phyloP scores from a whole-genome alignment of 2,113 vertebrate genomes.

The Charadrius vociferus region DNA sequence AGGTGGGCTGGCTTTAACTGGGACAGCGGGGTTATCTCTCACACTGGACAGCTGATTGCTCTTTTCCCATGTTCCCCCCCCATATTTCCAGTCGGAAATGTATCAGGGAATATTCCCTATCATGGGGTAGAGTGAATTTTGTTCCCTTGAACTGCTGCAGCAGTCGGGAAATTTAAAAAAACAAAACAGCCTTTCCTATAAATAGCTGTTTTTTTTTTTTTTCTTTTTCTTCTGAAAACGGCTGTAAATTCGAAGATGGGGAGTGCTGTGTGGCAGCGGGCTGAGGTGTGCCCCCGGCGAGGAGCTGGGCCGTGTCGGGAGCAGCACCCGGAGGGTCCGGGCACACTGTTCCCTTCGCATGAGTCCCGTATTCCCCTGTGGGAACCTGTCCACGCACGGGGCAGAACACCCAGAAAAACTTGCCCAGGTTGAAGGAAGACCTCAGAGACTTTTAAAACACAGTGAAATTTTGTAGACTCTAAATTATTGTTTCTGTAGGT shows the following conservation, averaged over 20 bases:
- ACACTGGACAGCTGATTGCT: neutral
- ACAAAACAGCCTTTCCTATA: too few relatives aligned
- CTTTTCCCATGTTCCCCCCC: neutral
- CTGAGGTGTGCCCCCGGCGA: too few relatives aligned
- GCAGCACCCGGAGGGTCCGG: too few relatives aligned
- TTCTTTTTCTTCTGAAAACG: too few relatives aligned
- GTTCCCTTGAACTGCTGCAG: too few relatives aligned
- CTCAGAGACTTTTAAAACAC: neutral
- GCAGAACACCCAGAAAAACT: neutral
- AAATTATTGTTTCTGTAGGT: neutral
- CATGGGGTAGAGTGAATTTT: too few relatives aligned
- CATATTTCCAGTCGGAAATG: neutral
- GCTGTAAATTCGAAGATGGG: too few relatives aligned
- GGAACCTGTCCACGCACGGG: fast-evolving
- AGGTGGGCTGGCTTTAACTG: neutral
- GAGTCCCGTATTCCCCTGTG: neutral
- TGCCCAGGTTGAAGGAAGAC: neutral
- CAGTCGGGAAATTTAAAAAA: too few relatives aligned
- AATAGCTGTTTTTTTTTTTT: too few relatives aligned
- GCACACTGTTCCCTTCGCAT: neutral
- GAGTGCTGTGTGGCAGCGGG: too few relatives aligned
- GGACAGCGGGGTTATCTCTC: neutral
- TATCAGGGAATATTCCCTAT: too few relatives aligned
- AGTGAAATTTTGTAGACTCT: neutral
- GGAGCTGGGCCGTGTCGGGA: too few relatives aligned